A percentile compares a stretch with the other conserved stretches of the same genome.
These are phyloP conservation scores for Phengaris arion DNA, from an alignment of 2,888 invertebrate species.

Conservation along the genomic window DNA sequence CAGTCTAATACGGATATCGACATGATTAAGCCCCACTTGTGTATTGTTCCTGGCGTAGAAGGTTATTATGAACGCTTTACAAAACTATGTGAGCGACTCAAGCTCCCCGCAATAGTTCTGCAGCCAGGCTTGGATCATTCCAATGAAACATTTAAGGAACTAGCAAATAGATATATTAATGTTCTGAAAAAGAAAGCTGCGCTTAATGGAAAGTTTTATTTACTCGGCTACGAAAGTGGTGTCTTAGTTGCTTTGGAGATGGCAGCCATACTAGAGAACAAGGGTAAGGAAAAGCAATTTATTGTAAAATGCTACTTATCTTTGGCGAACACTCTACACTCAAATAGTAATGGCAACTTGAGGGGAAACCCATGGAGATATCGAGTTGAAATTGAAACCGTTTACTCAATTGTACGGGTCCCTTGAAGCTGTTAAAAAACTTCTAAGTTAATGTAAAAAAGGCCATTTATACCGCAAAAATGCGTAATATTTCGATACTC, in stretches of 20 bases:
- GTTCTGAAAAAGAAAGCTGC: constrained; percentile 46
- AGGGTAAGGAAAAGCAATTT: constrained; percentile 44
- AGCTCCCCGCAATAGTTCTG: constrained; percentile 49
- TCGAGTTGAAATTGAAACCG: no score
- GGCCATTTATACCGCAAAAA: no score
- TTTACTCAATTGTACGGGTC: no score
- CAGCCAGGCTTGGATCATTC: constrained; percentile 47
- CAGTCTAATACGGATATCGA: constrained; percentile 50
- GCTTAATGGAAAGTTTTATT: constrained; percentile 46
- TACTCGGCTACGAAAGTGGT: constrained; percentile 58
- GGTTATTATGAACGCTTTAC: constrained; percentile 49
- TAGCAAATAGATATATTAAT: constrained; percentile 46
- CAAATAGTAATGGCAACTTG: no score
- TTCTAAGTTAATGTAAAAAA: no score
- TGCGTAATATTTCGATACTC: no score
- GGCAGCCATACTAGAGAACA: constrained; percentile 53
- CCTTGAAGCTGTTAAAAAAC: no score
- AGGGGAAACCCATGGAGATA: no score
- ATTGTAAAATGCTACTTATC: no score
- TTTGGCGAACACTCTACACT: no score
- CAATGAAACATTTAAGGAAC: constrained; percentile 45
- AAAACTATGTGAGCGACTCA: constrained; percentile 49
- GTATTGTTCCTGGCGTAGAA: constrained; percentile 55
- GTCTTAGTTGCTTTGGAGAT: constrained; percentile 53
- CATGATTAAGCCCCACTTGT: constrained; percentile 43